Evolutionary conservation across 2,797 vertebrate species (phyloP), one percentile per base, ranked within the genome.

Genomic region (Gymnothorax javanicus): DNA sequence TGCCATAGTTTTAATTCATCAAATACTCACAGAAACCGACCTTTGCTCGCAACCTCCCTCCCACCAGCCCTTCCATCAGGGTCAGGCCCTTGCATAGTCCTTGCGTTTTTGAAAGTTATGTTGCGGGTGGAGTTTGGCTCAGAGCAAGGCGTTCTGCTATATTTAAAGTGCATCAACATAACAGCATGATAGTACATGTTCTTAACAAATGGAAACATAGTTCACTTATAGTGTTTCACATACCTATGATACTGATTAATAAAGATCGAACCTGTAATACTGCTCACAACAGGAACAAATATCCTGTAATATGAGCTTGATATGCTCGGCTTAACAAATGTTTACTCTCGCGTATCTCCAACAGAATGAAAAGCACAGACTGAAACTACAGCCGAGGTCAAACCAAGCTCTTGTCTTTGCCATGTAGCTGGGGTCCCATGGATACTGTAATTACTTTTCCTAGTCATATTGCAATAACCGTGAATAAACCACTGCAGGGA

Each of bases 381-480:
- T 58, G 17, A 62, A 82, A 86, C 86, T 58, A 64, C 84, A n/a
- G 59, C 83, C 56, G 13, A 25, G 84, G 87, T 86, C 81, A 59
- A 85, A 69, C 23, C 73, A 52, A n/a, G 13, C 86, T 69, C 52
- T 60, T 27, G 50, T 23, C 15, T 67, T 33, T 6, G 11, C 50
- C 79, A 25, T 8, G 8, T 67, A 33, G 25, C 23, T 23, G 6
- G 27, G 27, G 64, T 71, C 62, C 62, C 62, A 27, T 15, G 62
- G 79, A 62, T 23, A 64, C 50, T 20, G 56, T 75, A 73, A 87
- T 87, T 82, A 87, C 67, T 59, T 87, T 79, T 88, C 60, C 87
- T 60, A 83, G 62, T 88, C 86, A 85, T 33, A 88, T 84, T 58
- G 73, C 56, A 67, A n/a, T 64, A 67, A 58, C 50, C 69, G 69